Percentiles rank a stretch among this genome's conserved stretches.
These are phyloP conservation scores for Phrynocephalus guinanensis DNA, from an alignment of 2,797 vertebrate species.

Conservation along the genomic window DNA sequence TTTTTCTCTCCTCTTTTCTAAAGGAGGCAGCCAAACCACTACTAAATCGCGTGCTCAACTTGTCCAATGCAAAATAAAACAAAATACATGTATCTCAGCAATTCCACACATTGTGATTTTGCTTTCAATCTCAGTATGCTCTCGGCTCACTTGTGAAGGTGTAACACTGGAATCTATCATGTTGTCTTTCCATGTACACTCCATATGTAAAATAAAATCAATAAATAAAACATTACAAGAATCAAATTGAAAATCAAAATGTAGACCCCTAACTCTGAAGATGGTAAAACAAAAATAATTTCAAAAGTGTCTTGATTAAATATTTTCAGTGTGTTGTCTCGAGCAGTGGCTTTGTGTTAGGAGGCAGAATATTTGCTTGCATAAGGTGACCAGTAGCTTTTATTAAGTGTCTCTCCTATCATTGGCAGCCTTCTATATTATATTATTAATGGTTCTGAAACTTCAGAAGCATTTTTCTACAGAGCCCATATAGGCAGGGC, in stretches of 20 bases:
- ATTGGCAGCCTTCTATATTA: background rate
- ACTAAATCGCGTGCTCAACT: constrained; percentile 62
- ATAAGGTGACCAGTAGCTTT: too few species aligned
- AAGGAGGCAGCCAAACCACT: constrained; percentile 63
- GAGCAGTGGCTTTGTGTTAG: background rate
- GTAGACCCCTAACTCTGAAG: background rate
- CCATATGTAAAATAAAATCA: background rate
- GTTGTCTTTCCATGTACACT: background rate
- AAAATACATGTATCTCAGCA: background rate
- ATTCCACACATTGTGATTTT: constrained; percentile 3
- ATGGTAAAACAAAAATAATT: background rate
- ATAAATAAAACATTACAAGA: background rate
- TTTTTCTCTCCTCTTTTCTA: constrained; percentile 62
- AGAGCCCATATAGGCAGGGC: background rate
- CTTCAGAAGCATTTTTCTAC: background rate
- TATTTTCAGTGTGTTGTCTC: background rate
- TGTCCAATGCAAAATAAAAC: constrained; percentile 29
- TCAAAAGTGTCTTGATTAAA: background rate
- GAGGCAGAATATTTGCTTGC: background rate
- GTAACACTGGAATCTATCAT: background rate
- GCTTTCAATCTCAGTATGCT: background rate
- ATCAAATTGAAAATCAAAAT: background rate
- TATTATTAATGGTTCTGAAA: background rate
- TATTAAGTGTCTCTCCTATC: background rate
- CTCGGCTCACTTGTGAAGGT: background rate